Evolutionary conservation across 2,888 invertebrate genomes (phyloP).

Genomic region (Eulithis testata): DNA sequence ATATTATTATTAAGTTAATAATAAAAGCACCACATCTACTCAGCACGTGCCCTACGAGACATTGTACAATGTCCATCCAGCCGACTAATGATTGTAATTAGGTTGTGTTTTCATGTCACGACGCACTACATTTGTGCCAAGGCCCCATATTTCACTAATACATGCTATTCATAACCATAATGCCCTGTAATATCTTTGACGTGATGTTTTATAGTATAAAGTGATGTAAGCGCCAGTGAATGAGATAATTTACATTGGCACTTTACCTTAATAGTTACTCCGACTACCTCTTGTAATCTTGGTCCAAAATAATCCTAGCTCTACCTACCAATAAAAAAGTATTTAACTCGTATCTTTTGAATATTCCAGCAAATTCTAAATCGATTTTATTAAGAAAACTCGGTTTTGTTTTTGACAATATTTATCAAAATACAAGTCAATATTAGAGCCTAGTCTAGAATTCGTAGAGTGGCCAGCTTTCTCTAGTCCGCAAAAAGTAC

Average conservation of each 20-base stretch:
- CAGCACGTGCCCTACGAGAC: too few relatives aligned
- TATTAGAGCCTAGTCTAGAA: slow-evolving; percentile 18
- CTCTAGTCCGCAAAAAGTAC: slow-evolving; percentile 65
- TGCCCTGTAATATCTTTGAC: slow-evolving; percentile 28
- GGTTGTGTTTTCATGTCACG: slow-evolving; percentile 39
- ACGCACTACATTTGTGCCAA: slow-evolving; percentile 41
- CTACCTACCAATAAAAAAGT: too few relatives aligned
- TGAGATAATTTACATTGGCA: slow-evolving; percentile 21
- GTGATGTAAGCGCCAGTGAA: slow-evolving; percentile 23
- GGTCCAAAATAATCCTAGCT: too few relatives aligned
- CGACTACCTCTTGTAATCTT: too few relatives aligned
- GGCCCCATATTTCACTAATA: slow-evolving; percentile 42
- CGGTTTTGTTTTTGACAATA: not conserved
- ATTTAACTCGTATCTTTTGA: too few relatives aligned
- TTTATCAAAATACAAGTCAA: not conserved
- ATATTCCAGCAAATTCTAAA: too few relatives aligned
- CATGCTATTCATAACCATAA: slow-evolving; percentile 36
- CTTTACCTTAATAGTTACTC: not conserved
- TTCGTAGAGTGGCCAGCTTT: slow-evolving; percentile 59
- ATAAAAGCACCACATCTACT: too few relatives aligned
- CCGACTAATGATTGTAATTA: slow-evolving; percentile 29
- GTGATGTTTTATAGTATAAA: slow-evolving; percentile 28
- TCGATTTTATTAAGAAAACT: too few relatives aligned
- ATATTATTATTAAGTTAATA: too few relatives aligned
- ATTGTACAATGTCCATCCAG: too few relatives aligned